Base-by-base conservation (phyloP, 2,888 invertebrate genomes). In the Cetonia aurata region DNA sequence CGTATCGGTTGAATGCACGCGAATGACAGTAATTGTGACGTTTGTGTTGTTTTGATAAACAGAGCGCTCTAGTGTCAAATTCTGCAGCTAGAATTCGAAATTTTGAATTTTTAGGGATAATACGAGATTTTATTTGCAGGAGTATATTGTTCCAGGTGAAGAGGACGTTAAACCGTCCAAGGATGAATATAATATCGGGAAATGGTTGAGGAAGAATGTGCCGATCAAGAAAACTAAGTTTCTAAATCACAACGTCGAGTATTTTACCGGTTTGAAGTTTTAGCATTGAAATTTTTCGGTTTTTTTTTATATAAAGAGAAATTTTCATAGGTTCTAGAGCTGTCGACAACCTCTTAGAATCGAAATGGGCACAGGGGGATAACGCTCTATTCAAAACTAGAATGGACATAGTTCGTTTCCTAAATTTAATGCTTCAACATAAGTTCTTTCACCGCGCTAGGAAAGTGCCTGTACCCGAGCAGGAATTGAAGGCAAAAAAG, bases 191-290 rank as follows among this genome's bases (percentile, higher is more conserved):
- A 89, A 92, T 0, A 90, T 99, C 55, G 99, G 98, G 0, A 96
- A 96, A 84, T 98, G 96, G 93, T 87, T 99, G 78, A 92, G 96
- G 67, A 94, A 95, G 75, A 96, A 97, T 85, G 92, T 98, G 25
- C 96, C 95, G 42, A 94, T 93, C 2, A 98, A 98, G 86, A 96
- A 95, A 83, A 98, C 98, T 0, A 98, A 97, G 85, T 96, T 99
- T 83, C 89, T 98, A 62, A 96, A 95, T 81, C 98, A 99, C 84
- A 94, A 96, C 85, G 98, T 99, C 10, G 96, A 97, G 83, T 99
- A 98, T 86, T 99, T 99, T 81, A 96, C 96, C 76, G 96, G 96
- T 91, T 86, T 8, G 10, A 1, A 37, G 8, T 37, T 37, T 25
- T 25, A 25, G 42, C 33, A 56, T 79, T 46, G 60, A 41, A 17